A percentile compares a stretch with the other conserved stretches of the same genome.
These are phyloP conservation scores for Scolanthus callimorphus DNA, from an alignment of 92 coral and sea anemone genomes.

Conservation along the genomic window DNA sequence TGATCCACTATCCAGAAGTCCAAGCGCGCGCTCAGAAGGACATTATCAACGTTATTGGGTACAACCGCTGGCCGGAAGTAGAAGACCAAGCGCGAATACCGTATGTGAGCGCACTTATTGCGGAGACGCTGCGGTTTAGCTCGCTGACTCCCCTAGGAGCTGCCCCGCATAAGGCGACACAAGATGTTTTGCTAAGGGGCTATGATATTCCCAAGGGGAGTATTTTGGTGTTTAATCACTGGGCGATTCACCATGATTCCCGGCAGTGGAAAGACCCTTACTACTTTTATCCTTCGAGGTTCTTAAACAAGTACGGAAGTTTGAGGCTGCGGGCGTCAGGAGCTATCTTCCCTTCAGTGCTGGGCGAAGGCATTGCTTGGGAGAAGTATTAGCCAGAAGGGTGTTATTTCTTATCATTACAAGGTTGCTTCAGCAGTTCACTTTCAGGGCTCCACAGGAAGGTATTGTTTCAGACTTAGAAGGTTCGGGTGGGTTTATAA, in stretches of 20 bases:
- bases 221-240: constrained; percentile 59
- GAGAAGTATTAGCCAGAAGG: constrained; percentile 64
- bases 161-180: constrained; percentile 72
- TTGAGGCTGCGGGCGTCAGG: constrained; percentile 52
- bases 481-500: constrained; percentile 57
- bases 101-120: constrained; percentile 67
- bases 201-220: constrained; percentile 75
- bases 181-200: constrained; percentile 60
- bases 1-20: constrained; percentile 62
- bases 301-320: constrained; percentile 63
- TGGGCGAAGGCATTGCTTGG: constrained; percentile 78
- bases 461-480: constrained; percentile 68
- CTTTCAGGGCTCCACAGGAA: constrained; percentile 52
- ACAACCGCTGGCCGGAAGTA: constrained; percentile 53
- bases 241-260: constrained; percentile 86
- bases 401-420: constrained; percentile 71
- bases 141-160: constrained; percentile 62
- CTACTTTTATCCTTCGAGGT: constrained; percentile 68
- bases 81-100: constrained; percentile 61
- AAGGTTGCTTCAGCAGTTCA: constrained; percentile 56
- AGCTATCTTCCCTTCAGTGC: constrained; percentile 79
- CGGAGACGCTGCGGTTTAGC: constrained; percentile 65
- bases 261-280: constrained; percentile 62
- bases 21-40: constrained; percentile 66
- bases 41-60: constrained; percentile 51